Conservation (phyloP, 1,140 invertebrate species). For the Akabosia matsudoensis region DNA sequence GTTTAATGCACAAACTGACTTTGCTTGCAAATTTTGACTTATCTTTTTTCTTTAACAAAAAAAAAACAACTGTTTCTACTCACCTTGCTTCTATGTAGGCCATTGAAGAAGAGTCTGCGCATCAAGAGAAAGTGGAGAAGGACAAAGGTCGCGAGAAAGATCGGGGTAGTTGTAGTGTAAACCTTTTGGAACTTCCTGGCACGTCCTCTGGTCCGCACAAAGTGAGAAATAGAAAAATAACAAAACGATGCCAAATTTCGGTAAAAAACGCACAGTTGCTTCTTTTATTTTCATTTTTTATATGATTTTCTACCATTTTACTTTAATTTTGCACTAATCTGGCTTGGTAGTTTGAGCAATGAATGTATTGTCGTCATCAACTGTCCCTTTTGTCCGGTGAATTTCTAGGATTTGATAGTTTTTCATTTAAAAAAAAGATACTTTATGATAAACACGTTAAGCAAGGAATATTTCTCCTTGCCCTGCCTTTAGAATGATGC, state of each 20-base stretch:
- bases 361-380: no score
- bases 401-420: no score
- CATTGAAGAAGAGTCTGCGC: neutral
- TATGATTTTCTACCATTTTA: neutral
- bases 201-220: neutral
- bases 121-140: neutral
- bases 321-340: neutral
- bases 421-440: no score
- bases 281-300: neutral
- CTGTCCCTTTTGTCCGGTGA: no score
- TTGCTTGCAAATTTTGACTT: no score
- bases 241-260: constrained; percentile 16
- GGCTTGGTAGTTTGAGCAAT: no score
- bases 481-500: neutral
- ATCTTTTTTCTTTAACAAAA: neutral
- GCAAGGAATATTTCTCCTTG: neutral
- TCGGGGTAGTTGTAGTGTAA: neutral
- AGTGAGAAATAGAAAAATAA: constrained; percentile 21
- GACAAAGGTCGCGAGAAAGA: neutral
- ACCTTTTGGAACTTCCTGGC: constrained; percentile 12
- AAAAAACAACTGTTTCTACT: neutral
- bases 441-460: no score
- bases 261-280: constrained; percentile 17
- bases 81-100: neutral
- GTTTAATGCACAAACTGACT: no score